Evolutionary conservation across 2,113 vertebrate species (phyloP).

Genomic region (Saimiri boliviensis): DNA sequence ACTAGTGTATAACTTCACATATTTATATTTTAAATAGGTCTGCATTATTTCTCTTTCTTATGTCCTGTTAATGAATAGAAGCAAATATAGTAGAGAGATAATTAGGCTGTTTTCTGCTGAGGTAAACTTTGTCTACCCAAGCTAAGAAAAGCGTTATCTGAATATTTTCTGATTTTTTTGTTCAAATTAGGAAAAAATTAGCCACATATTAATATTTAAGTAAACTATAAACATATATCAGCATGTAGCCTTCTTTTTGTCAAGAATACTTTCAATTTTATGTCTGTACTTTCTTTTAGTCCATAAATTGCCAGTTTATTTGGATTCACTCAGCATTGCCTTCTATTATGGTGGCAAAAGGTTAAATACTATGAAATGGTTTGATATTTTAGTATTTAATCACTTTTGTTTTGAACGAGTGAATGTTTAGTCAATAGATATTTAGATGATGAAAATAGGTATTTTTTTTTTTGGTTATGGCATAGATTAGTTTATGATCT

Average conservation of each 20-base stretch:
- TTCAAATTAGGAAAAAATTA: conserved; percentile 41
- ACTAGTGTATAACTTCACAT: conserved; percentile 73
- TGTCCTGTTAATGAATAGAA: conserved; percentile 78
- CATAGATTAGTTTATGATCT: not conserved
- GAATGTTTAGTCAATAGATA: conserved; percentile 17
- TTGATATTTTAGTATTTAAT: conserved; percentile 44
- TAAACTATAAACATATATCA: not conserved
- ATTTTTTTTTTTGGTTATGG: not conserved
- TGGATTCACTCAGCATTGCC: not conserved
- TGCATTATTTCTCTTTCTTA: conserved; percentile 76
- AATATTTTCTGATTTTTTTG: conserved; percentile 21
- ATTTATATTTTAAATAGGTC: conserved; percentile 75
- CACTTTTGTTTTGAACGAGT: conserved; percentile 39
- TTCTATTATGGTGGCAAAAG: not conserved
- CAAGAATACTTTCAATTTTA: not conserved
- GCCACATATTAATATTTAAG: not conserved
- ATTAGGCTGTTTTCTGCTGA: conserved; percentile 71
- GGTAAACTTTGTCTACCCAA: conserved; percentile 67
- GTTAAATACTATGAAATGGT: not conserved
- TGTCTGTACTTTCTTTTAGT: not conserved
- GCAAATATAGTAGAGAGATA: conserved; percentile 74
- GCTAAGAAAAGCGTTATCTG: conserved; percentile 61
- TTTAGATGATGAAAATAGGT: not conserved
- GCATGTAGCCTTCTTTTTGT: not conserved
- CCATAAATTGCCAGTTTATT: conserved; percentile 34